phyloP scores from a whole-genome alignment of 2,113 vertebrate species.

The Myrmecophaga tridactyla region DNA sequence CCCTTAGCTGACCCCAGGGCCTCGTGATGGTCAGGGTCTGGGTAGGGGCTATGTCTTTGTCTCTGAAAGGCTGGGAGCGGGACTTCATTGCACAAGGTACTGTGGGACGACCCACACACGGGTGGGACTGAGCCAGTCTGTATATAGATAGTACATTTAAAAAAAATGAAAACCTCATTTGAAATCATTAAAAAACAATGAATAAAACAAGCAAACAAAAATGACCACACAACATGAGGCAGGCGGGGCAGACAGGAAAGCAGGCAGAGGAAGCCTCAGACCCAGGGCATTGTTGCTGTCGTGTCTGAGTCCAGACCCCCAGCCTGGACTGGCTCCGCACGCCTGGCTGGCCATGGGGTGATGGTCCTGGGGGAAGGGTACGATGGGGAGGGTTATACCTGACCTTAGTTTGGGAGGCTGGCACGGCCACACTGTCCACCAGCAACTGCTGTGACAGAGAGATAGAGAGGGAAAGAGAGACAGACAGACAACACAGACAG shows the following conservation, averaged over 20 bases:
- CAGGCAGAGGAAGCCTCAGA: slow-evolving; percentile 58
- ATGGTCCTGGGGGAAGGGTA: slow-evolving; percentile 62
- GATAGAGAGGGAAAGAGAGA: slow-evolving; percentile 55
- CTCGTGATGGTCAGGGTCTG: slow-evolving; percentile 60
- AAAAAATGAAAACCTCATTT: slow-evolving; percentile 77
- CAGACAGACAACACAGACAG: slow-evolving; percentile 76
- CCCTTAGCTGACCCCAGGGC: slow-evolving; percentile 67
- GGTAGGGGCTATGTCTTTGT: slow-evolving; percentile 52
- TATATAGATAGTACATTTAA: slow-evolving; percentile 76
- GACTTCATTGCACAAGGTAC: slow-evolving; percentile 79
- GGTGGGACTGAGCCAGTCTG: slow-evolving; percentile 61
- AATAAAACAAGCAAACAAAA: slow-evolving; percentile 72
- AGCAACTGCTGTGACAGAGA: slow-evolving; percentile 70
- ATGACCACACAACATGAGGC: slow-evolving; percentile 67
- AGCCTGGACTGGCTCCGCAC: slow-evolving; percentile 50
- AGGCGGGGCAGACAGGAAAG: slow-evolving; percentile 58
- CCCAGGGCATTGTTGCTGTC: slow-evolving; percentile 57
- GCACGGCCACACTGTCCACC: slow-evolving; percentile 74
- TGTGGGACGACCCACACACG: slow-evolving; percentile 55
- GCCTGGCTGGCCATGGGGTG: slow-evolving; percentile 60
- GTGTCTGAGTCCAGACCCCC: slow-evolving; percentile 58
- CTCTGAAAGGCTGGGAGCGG: slow-evolving; percentile 59
- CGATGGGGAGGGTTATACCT: slow-evolving; percentile 37
- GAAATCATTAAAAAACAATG: slow-evolving; percentile 73
- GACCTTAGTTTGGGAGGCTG: slow-evolving; percentile 74